These are phyloP conservation scores for Leptopilina boulardi DNA, from an alignment of 1,140 invertebrate genomes.

Conservation along the genomic window DNA sequence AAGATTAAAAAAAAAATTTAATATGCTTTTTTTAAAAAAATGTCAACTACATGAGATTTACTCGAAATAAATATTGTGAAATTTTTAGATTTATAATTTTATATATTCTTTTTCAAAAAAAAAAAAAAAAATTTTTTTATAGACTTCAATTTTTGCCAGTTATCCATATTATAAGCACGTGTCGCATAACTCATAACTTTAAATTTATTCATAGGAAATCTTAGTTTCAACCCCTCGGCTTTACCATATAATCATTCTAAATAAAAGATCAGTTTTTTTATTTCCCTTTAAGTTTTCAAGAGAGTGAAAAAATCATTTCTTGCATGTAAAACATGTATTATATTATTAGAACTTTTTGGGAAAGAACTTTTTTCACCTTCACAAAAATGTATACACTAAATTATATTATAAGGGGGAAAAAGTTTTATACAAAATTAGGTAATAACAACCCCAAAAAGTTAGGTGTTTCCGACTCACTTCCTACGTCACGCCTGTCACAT, in stretches of 20 bases:
- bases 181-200: not conserved
- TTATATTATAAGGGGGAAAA: not conserved
- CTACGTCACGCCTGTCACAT: not conserved
- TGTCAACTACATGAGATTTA: not conserved
- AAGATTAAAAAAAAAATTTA: not conserved
- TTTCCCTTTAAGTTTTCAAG: not conserved
- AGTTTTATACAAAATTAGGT: constrained; percentile 6
- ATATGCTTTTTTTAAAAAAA: not conserved
- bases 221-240: not conserved
- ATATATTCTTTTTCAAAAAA: no score
- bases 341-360: no score
- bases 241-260: constrained; percentile 3
- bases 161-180: not conserved
- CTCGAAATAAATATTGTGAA: no score
- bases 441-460: not conserved
- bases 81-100: no score
- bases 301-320: not conserved
- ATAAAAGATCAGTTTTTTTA: not conserved
- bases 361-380: no score
- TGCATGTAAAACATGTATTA: not conserved
- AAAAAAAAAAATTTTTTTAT: not conserved
- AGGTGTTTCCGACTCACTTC: not conserved
- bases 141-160: constrained; percentile 12
- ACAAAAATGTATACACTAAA: no score
- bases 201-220: constrained; percentile 19